phyloP scores from a whole-genome alignment of 2,888 invertebrate species.

The Cylloceria caligata region DNA sequence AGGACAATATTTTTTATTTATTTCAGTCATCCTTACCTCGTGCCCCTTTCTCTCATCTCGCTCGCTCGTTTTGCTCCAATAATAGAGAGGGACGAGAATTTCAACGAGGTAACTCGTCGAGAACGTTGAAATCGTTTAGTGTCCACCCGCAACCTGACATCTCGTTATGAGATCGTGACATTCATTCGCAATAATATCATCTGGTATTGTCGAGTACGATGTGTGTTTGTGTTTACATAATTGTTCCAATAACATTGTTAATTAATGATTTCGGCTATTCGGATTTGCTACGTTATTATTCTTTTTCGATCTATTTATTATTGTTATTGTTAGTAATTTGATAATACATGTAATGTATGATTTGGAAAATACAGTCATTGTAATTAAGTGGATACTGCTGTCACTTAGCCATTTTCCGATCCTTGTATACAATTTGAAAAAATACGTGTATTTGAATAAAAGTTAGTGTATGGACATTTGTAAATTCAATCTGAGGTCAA shows the following conservation, averaged over 20 bases:
- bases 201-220: background rate
- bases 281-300: background rate
- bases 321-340: background rate
- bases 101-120: slow-evolving; percentile 30
- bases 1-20: slow-evolving; percentile 40
- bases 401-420: too few species aligned
- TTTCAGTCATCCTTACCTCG: background rate
- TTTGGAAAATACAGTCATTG: too few species aligned
- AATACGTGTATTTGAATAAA: too few species aligned
- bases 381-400: too few species aligned
- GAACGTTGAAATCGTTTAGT: slow-evolving; percentile 43
- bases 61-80: background rate
- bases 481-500: too few species aligned
- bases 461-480: too few species aligned
- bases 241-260: background rate
- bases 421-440: too few species aligned
- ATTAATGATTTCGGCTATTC: background rate
- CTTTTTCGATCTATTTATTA: background rate
- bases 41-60: background rate
- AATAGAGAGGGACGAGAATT: slow-evolving; percentile 14
- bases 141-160: slow-evolving; percentile 30
- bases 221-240: background rate
- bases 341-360: too few species aligned
- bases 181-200: slow-evolving; percentile 18
- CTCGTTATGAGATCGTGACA: slow-evolving; percentile 3